These are phyloP conservation scores for Triplophysa dalaica DNA, from an alignment of 2,113 vertebrate genomes.

Conservation along the genomic window DNA sequence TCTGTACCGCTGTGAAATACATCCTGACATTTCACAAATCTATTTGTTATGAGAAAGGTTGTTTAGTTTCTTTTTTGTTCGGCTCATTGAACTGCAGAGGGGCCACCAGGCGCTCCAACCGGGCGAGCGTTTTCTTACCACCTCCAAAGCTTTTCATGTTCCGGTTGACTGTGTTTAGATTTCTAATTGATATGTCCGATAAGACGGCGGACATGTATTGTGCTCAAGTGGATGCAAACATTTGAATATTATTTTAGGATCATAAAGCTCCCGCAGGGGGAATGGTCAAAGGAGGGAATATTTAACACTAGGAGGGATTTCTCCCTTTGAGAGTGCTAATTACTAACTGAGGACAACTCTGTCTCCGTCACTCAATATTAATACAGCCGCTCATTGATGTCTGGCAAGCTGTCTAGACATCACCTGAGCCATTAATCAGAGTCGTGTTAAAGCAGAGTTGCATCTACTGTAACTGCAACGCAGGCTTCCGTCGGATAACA, in stretches of 20 bases:
- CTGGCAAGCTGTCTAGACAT: conserved; percentile 53
- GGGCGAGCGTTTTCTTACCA: conserved; percentile 10
- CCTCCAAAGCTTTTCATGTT: conserved; percentile 14
- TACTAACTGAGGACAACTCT: conserved; percentile 54
- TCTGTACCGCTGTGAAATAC: conserved; percentile 44
- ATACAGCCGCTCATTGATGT: conserved; percentile 48
- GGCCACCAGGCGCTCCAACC: neutral
- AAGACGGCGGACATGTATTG: neutral
- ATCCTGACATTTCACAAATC: conserved; percentile 61
- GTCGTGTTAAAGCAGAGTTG: conserved; percentile 34
- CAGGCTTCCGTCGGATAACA: conserved; percentile 34
- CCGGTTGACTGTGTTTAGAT: neutral
- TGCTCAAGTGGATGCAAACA: neutral
- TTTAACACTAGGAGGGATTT: conserved; percentile 38
- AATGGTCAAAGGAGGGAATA: conserved; percentile 26
- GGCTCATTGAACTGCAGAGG: conserved; percentile 25
- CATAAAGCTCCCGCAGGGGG: conserved; percentile 1
- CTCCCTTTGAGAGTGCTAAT: conserved; percentile 51
- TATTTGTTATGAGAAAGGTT: conserved; percentile 50
- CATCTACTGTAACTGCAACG: conserved; percentile 52
- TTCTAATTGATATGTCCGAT: neutral
- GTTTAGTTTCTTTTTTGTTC: conserved; percentile 35
- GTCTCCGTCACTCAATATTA: conserved; percentile 55
- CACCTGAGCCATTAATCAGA: conserved; percentile 55
- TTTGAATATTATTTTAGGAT: neutral